Evolutionary conservation across 1,140 invertebrate genomes (phyloP), one percentile per base, ranked within the genome.

Genomic region (Drosophila athabasca): DNA sequence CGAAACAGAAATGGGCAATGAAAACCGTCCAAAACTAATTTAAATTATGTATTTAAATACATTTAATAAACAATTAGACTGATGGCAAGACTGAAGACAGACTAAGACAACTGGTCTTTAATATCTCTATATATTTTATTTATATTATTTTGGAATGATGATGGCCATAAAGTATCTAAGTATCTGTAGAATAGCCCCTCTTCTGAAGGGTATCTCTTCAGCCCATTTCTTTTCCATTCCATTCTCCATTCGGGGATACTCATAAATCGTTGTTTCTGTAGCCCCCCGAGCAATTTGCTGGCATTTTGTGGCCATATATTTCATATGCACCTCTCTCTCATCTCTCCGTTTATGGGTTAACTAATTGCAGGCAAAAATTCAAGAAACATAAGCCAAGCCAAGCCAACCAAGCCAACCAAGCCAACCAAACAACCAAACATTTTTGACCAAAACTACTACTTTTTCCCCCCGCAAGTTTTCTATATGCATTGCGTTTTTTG

Each of bases 311-410:
- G 64, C 9, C 67, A 50, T 68, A 68, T 69, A 57, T 57, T 58
- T 70, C 45, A 70, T 70, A 70, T 50, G 67, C 64, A 69, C 69
- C 67, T 58, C 64, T 69, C 26, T 69, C 45, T 64, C 50, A 51
- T 69, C 26, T 69, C 17, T 19, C 45, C 31, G 64, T 58, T 69
- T 69, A 69, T 69, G 35, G 64, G 24, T 69, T 69, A 69, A 70
- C 67, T 69, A 70, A 70, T 70, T 70, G 64, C 65, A 69, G 65
- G 65, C 41, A 58, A 64, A 67, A 69, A 69, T 69, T 52, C 50
- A 44, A 69, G 51, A 45, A 49, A 49, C 65, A 69, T 70, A 45
- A 49, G 65, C 26, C 57, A 70, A 9, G 50, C 67, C 0, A 19
- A n/a, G n/a, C n/a, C n/a, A n/a, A n/a, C n/a, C n/a, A n/a, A n/a